Evolutionary conservation across 2,113 vertebrate genomes (phyloP).

Genomic region (Sylvia atricapilla): DNA sequence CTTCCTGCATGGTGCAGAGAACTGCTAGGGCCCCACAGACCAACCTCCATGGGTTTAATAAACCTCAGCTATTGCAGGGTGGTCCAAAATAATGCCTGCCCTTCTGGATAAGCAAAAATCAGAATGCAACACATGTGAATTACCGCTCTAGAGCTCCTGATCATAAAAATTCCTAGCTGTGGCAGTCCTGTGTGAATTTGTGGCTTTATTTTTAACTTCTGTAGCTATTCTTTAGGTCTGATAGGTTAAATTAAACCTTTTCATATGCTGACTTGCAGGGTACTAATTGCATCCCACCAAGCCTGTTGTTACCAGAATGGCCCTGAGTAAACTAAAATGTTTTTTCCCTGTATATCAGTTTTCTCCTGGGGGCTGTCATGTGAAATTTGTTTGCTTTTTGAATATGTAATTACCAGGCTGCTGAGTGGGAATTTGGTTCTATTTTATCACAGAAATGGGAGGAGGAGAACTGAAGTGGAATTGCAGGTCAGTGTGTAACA

Average conservation of each 20-base stretch:
- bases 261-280: constrained; percentile 66
- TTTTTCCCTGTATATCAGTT: constrained; percentile 16
- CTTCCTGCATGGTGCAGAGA: neutral
- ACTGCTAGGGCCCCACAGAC: neutral
- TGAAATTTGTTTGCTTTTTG: constrained; percentile 41
- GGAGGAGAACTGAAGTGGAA: neutral
- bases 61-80: neutral
- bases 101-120: neutral
- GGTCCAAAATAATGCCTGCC: neutral
- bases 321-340: constrained; percentile 30
- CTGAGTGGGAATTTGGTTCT: neutral
- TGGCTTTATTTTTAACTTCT: constrained; percentile 67
- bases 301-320: constrained; percentile 55
- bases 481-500: neutral
- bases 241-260: constrained; percentile 69
- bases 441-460: neutral
- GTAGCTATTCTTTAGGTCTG: constrained; percentile 61
- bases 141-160: neutral
- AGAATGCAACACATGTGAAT: neutral
- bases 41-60: neutral
- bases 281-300: constrained; percentile 70
- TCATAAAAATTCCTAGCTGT: constrained; percentile 20
- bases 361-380: constrained; percentile 23
- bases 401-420: constrained; percentile 27
- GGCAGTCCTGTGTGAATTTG: constrained; percentile 46